These are phyloP conservation scores for Corythaixoides concolor DNA, from an alignment of 2,113 vertebrate genomes.

Conservation along the genomic window DNA sequence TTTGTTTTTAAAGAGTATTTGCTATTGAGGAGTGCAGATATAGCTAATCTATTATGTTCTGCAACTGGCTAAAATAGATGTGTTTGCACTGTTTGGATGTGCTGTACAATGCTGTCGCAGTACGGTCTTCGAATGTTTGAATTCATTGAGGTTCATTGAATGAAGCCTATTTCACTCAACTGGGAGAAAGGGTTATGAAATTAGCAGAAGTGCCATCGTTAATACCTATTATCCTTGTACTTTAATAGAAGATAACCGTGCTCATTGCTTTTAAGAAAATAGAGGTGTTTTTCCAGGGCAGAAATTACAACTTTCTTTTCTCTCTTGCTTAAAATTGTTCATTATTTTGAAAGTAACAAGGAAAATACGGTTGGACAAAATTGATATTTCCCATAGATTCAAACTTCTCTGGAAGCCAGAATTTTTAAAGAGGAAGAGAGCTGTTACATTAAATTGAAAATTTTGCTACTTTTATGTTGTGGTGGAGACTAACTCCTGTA, in stretches of 20 bases:
- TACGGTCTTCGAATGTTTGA: background rate
- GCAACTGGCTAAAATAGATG: background rate
- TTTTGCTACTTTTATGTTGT: background rate
- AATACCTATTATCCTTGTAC: constrained; percentile 4
- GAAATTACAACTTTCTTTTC: background rate
- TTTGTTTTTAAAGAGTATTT: constrained; percentile 17
- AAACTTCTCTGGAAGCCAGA: background rate
- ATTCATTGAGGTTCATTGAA: background rate
- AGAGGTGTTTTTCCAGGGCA: background rate
- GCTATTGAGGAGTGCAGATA: background rate
- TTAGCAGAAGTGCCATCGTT: constrained; percentile 36
- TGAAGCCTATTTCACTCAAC: background rate
- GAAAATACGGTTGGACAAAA: background rate
- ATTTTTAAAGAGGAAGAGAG: background rate
- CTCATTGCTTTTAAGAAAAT: constrained; percentile 9
- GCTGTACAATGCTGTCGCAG: background rate
- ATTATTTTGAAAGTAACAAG: background rate
- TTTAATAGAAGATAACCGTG: background rate
- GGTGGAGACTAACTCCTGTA: background rate
- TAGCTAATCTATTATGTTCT: background rate
- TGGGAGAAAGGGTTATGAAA: background rate
- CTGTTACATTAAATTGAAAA: background rate
- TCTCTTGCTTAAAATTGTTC: background rate
- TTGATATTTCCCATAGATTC: background rate
- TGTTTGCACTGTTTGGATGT: background rate